Percentiles rank a stretch among this genome's conserved stretches.
Conservation (phyloP, 2,113 vertebrate species). For the Eubucco bourcierii region DNA sequence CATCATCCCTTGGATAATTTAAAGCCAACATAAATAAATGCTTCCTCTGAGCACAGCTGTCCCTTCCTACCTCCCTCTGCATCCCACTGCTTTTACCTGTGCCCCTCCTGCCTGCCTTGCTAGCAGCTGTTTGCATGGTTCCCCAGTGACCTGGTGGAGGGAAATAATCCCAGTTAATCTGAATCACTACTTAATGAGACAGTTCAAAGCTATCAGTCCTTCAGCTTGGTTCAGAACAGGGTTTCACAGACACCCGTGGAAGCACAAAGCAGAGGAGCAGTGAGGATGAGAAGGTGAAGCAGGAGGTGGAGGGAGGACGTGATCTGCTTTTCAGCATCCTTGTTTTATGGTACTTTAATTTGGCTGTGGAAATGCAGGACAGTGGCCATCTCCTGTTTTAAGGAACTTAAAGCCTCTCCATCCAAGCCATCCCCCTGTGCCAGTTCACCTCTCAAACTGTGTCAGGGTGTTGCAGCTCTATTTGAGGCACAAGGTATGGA, state of each 20-base stretch:
- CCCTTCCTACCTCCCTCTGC: not conserved
- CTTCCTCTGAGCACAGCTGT: constrained; percentile 38
- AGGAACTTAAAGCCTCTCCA: not conserved
- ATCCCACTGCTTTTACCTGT: not conserved
- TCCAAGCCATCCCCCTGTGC: not conserved
- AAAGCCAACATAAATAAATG: not conserved
- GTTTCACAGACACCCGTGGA: fast-evolving
- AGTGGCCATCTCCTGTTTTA: not conserved
- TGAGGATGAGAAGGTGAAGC: not conserved
- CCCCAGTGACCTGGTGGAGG: not conserved
- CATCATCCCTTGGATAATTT: constrained; percentile 24
- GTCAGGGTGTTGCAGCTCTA: not conserved
- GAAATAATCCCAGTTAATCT: not conserved
- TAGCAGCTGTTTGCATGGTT: fast-evolving
- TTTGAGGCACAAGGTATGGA: not conserved
- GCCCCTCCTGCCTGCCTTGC: fast-evolving
- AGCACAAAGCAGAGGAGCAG: fast-evolving
- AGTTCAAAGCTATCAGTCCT: fast-evolving
- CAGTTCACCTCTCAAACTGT: not conserved
- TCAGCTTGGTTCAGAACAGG: not conserved
- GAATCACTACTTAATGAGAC: not conserved
- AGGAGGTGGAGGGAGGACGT: not conserved
- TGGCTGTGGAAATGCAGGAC: not conserved
- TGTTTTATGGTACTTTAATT: not conserved
- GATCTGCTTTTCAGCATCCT: not conserved